These are phyloP conservation scores for Dynastes maya DNA, from an alignment of 2,888 invertebrate species.

Conservation along the genomic window DNA sequence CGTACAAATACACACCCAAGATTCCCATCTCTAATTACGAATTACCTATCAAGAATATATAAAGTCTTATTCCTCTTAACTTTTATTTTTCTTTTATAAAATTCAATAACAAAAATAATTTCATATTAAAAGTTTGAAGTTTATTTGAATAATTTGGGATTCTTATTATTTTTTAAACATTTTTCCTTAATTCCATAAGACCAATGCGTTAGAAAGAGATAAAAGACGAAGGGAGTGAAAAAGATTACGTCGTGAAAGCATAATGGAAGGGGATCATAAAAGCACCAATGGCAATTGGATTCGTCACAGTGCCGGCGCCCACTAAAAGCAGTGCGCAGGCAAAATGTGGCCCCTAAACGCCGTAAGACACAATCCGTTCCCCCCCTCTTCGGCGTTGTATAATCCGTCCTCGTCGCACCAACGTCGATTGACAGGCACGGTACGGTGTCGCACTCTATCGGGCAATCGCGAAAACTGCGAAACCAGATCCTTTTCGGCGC, in stretches of 20 bases:
- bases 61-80: too few species aligned
- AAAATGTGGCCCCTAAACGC: conserved; percentile 68
- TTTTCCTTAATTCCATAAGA: conserved; percentile 27
- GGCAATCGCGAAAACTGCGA: conserved; percentile 67
- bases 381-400: conserved; percentile 59
- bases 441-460: conserved; percentile 72
- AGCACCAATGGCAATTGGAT: conserved; percentile 77
- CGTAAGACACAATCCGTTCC: conserved; percentile 61
- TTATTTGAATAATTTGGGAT: neutral
- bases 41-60: neutral
- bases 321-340: conserved; percentile 69
- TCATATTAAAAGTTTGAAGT: neutral
- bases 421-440: conserved; percentile 57
- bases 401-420: conserved; percentile 60
- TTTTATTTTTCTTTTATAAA: too few species aligned
- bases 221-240: conserved; percentile 36
- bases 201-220: conserved; percentile 42
- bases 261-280: conserved; percentile 70
- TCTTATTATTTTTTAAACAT: conserved; percentile 20
- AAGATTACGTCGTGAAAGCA: conserved; percentile 55
- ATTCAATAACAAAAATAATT: neutral
- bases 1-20: neutral
- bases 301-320: conserved; percentile 73
- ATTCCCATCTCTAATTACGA: neutral
- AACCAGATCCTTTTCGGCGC: conserved; percentile 72